phyloP scores from a whole-genome alignment of 2,888 invertebrate species.

The Polietes domitor region DNA sequence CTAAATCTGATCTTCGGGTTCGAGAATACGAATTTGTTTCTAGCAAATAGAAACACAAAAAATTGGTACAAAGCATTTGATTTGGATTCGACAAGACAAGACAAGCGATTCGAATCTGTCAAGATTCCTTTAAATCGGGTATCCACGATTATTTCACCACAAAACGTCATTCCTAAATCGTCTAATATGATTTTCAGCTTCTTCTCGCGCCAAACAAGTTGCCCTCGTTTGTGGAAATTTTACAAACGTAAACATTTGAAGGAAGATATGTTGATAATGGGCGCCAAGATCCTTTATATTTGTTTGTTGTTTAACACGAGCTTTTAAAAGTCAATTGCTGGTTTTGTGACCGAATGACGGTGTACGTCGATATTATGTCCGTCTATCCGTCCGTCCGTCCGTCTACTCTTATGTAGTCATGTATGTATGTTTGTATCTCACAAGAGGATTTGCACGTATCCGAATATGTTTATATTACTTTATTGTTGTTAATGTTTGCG shows the following conservation, averaged over 20 bases:
- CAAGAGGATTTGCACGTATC: slow-evolving; percentile 20
- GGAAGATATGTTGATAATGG: slow-evolving; percentile 45
- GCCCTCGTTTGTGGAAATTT: neutral
- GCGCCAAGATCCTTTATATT: slow-evolving; percentile 33
- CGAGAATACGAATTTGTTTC: too few species aligned
- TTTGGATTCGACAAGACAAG: too few species aligned
- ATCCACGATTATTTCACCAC: too few species aligned
- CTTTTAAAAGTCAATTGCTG: slow-evolving; percentile 27
- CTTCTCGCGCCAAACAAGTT: neutral
- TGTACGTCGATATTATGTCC: neutral
- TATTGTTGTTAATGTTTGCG: slow-evolving; percentile 60
- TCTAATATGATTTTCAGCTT: too few species aligned
- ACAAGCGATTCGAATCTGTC: too few species aligned
- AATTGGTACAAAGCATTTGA: too few species aligned
- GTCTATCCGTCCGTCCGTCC: slow-evolving; percentile 17
- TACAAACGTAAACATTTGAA: neutral
- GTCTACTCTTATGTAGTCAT: slow-evolving; percentile 2
- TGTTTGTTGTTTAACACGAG: slow-evolving; percentile 50
- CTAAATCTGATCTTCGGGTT: too few species aligned
- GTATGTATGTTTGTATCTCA: neutral
- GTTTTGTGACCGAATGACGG: slow-evolving; percentile 18
- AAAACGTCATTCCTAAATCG: neutral
- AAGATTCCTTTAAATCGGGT: too few species aligned
- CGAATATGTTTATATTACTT: slow-evolving; percentile 58
- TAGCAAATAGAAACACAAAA: too few species aligned